These are phyloP conservation scores for Amitus sp. DNA, from an alignment of 2,888 invertebrate genomes.

Conservation along the genomic window DNA sequence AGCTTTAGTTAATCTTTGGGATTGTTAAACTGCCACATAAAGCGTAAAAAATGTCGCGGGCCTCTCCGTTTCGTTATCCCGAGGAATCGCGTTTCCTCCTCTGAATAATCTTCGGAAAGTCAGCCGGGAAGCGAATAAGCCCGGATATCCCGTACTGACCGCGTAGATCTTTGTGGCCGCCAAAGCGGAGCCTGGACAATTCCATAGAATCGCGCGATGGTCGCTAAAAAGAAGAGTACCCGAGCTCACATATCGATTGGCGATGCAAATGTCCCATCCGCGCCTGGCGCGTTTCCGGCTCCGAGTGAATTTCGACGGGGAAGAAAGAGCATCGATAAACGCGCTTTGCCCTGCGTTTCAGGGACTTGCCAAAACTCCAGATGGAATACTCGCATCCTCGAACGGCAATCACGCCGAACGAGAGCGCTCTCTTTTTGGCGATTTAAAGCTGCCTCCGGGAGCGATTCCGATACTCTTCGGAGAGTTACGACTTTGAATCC, in stretches of 20 bases:
- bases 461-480: conserved; percentile 43
- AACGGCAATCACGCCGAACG: conserved; percentile 26
- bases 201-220: not conserved
- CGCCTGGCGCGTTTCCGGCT: conserved; percentile 30
- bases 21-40: conserved; percentile 38
- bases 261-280: conserved; percentile 35
- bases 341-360: conserved; percentile 30
- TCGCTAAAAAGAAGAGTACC: conserved; percentile 22
- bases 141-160: conserved; percentile 39
- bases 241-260: conserved; percentile 36
- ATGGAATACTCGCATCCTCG: conserved; percentile 33
- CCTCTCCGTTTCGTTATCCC: conserved; percentile 24
- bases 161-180: conserved; percentile 38
- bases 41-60: conserved; percentile 36
- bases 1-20: conserved; percentile 38
- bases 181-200: conserved; percentile 36
- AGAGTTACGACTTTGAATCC: no score
- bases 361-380: conserved; percentile 50
- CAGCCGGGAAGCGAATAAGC: conserved; percentile 34
- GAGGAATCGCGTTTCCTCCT: conserved; percentile 29
- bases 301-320: not conserved
- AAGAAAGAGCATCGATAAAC: conserved; percentile 21
- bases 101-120: conserved; percentile 31
- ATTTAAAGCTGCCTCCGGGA: conserved; percentile 44
- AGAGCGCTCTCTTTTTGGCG: conserved; percentile 29